Conservation (phyloP, 2,113 vertebrate genomes). For the Ameiurus melas region DNA sequence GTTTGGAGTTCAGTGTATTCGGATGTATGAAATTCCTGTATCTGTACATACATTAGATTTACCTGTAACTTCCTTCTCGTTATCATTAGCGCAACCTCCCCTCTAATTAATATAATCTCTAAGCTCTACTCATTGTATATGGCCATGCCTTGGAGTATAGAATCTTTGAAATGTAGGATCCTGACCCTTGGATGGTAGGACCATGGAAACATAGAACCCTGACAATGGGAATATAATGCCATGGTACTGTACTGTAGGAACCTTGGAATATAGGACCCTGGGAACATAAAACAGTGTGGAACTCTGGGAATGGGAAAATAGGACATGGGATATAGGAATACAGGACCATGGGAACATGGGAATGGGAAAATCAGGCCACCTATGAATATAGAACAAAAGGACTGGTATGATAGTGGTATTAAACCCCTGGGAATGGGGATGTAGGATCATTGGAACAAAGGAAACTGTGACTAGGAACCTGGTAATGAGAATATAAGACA, state of each 20-base stretch:
- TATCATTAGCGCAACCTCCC: not conserved
- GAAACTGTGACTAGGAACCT: not conserved
- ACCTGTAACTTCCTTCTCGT: not conserved
- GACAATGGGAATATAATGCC: not conserved
- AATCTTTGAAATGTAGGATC: not conserved
- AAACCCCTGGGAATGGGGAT: not conserved
- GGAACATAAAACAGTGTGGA: not conserved
- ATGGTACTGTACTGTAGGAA: not conserved
- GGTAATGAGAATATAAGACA: not conserved
- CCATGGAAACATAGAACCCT: not conserved
- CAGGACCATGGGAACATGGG: not conserved
- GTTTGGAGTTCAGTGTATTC: not conserved
- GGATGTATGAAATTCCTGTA: not conserved
- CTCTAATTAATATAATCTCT: not conserved
- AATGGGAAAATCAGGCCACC: not conserved
- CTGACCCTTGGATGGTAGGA: not conserved
- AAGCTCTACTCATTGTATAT: not conserved
- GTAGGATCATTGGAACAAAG: not conserved
- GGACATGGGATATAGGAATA: not conserved
- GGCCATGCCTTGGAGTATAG: not conserved
- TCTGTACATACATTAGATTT: not conserved
- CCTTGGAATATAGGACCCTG: not conserved
- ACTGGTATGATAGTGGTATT: not conserved
- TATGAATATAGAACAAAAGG: not conserved
- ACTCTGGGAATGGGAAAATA: not conserved